Base-by-base conservation (phyloP, 1,140 invertebrate genomes). In the Phymorhynchus buccinoides region DNA sequence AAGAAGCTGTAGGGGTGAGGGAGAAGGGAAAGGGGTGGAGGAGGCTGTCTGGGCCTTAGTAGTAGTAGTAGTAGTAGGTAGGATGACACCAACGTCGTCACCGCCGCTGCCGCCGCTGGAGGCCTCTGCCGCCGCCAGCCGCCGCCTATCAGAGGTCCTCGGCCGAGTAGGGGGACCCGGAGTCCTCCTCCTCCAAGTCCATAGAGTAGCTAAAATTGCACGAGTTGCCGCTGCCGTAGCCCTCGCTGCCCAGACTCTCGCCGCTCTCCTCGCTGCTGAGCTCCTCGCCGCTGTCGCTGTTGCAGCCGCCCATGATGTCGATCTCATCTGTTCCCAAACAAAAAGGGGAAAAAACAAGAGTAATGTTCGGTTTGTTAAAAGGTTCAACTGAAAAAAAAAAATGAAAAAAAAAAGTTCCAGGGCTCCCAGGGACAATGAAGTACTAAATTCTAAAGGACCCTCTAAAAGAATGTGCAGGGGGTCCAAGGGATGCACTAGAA, bases 241-340 rank as follows among this genome's bases (percentile, higher is more conserved):
- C 89, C 75, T 90, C 89, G 84, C 90, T 90, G 62, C 87, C 88
- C 80, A 85, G 73, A 86, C 89, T 89, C 56, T 88, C 86, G 30
- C 88, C 85, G n/a, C n/a, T n/a, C 56, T 62, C 56, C 56, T 27
- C 56, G n/a, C 56, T 62, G 79, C 90, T 90, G 87, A 87, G 87
- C 42, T 87, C 86, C 32, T 97, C 96, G 94, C 97, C 96, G 80
- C 96, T 96, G 93, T 97, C 96, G 93, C 96, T 97, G 92, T 96
- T 96, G 93, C 96, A 96, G 93, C 96, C 97, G 80, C 96, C 96
- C 90, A 96, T 96, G 88, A 97, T 96, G 94, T 97, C 96, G 87
- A 97, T 96, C 94, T 97, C 96, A 95, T 97, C 96, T 97, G 95
- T 1, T 96, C 95, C 90, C 79, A 86, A 87, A 85, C 82, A 86